A percentile compares a stretch with the other conserved stretches of the same genome.
Evolutionary conservation across 2,797 vertebrate genomes (phyloP).

Genomic region (Onychomys arenicola): DNA sequence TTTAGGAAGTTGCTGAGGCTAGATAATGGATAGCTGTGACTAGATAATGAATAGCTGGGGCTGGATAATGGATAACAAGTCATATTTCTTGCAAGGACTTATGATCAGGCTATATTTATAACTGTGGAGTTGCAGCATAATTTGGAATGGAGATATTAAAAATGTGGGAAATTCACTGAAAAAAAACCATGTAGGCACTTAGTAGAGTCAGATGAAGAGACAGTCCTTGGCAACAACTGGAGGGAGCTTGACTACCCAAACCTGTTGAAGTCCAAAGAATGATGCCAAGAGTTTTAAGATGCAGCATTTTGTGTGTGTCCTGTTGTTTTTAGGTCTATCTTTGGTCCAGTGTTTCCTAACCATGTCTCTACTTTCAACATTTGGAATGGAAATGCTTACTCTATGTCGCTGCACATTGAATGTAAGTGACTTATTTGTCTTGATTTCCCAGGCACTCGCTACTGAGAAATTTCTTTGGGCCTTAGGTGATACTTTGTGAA

Average conservation of each 20-base stretch:
- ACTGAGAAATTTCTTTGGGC: background rate
- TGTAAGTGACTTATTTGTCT: background rate
- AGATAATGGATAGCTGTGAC: background rate
- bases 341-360: background rate
- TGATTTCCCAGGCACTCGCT: background rate
- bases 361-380: background rate
- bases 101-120: background rate
- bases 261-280: background rate
- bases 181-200: background rate
- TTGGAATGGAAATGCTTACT: background rate
- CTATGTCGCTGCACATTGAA: background rate
- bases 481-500: background rate
- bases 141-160: background rate
- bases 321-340: background rate
- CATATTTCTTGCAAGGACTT: background rate
- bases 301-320: background rate
- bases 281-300: fast-evolving
- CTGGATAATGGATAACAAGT: background rate
- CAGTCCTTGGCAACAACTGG: background rate
- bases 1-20: background rate
- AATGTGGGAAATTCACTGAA: background rate
- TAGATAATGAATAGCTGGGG: background rate
- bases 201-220: too few relatives aligned
- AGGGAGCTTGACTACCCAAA: background rate
- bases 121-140: background rate